A percentile compares a stretch with the other conserved stretches of the same genome.
Conservation (phyloP, 2,888 invertebrate genomes). For the Plebejus argus region DNA sequence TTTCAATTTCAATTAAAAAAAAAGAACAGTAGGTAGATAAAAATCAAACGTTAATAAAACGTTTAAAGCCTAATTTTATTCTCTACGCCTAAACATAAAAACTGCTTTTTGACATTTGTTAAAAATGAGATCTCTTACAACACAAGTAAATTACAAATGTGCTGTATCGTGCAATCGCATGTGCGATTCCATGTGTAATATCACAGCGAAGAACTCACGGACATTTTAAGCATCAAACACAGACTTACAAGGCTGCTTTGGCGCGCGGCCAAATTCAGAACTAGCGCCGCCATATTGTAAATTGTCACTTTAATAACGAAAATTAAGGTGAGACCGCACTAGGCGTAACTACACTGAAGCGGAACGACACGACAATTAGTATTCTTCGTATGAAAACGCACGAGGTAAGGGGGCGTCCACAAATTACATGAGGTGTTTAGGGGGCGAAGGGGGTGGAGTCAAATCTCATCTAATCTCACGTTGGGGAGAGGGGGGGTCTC, state of each 20-base stretch:
- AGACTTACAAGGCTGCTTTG: not conserved
- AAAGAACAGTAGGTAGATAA: not conserved
- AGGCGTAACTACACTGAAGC: no score
- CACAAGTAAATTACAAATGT: conserved; percentile 33
- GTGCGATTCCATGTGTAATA: conserved; percentile 30
- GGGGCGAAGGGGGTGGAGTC: no score
- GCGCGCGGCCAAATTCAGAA: not conserved
- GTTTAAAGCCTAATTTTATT: not conserved
- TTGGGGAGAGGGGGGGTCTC: no score
- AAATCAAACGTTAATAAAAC: conserved; percentile 1
- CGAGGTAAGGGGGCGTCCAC: no score
- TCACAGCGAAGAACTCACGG: conserved; percentile 9
- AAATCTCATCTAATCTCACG: no score
- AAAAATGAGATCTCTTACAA: conserved; percentile 56
- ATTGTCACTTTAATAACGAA: no score
- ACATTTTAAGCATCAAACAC: not conserved
- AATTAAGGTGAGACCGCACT: no score
- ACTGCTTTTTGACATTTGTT: conserved; percentile 35
- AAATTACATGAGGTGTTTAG: no score
- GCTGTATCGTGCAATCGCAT: conserved; percentile 29
- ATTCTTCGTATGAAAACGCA: no score
- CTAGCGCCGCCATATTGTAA: not conserved
- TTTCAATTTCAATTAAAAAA: not conserved
- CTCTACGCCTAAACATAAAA: not conserved
- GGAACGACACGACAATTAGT: no score